Evolutionary conservation across 2,888 invertebrate genomes (phyloP).

Genomic region (Leptopilina drosophilae): DNA sequence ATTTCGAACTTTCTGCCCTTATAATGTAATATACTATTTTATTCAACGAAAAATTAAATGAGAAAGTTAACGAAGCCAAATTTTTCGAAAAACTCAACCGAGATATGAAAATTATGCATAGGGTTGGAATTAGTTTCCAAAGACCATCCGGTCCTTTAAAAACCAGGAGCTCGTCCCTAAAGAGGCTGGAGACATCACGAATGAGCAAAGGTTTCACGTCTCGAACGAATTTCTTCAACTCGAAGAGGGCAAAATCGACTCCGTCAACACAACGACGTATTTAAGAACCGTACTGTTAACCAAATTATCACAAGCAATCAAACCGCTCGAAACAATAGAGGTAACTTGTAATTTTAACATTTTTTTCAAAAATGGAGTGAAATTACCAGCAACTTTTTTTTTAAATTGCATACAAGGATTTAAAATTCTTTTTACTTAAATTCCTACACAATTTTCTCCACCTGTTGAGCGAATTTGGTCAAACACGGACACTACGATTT

Average conservation of each 20-base stretch:
- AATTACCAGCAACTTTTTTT: neutral
- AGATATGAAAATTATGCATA: neutral
- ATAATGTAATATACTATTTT: too few species aligned
- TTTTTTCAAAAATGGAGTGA: neutral
- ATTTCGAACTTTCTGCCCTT: too few species aligned
- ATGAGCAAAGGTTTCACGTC: neutral
- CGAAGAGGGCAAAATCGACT: neutral
- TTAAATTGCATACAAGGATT: neutral
- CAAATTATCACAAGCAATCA: neutral
- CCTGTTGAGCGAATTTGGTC: neutral
- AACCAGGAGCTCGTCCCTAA: neutral
- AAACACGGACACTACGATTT: neutral
- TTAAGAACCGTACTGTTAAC: neutral
- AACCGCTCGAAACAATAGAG: conserved; percentile 1
- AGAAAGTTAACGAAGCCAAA: neutral
- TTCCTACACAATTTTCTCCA: neutral
- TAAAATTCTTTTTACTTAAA: neutral
- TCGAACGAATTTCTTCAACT: conserved; percentile 7
- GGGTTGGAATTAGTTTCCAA: neutral
- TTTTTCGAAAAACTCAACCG: neutral
- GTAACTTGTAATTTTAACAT: neutral
- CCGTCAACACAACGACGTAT: neutral
- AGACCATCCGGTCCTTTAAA: conserved; percentile 11
- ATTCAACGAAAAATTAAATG: neutral
- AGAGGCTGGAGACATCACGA: neutral